A percentile compares a stretch with the other conserved stretches of the same genome.
These are phyloP conservation scores for Apogon hyalosoma DNA, from an alignment of 2,797 vertebrate species.

Conservation along the genomic window DNA sequence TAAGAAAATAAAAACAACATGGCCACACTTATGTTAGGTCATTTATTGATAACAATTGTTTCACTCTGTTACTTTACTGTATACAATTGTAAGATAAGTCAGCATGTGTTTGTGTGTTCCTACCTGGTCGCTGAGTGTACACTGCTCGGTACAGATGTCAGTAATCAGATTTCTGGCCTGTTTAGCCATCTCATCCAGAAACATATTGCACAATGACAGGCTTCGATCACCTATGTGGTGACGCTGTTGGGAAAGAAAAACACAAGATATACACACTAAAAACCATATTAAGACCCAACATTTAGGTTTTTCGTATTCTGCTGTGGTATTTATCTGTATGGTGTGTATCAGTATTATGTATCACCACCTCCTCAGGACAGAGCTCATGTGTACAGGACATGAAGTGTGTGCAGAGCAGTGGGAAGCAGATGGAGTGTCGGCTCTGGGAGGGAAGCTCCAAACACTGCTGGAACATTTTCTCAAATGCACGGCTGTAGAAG, in stretches of 20 bases:
- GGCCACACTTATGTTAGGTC: no score
- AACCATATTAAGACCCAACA: background rate
- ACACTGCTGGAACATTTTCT: constrained; percentile 99
- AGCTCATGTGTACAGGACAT: constrained; percentile 99
- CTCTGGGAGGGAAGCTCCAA: constrained; percentile 98
- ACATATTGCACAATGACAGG: constrained; percentile 98
- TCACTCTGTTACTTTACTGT: no score
- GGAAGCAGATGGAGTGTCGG: constrained; percentile 97
- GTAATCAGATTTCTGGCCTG: constrained; percentile 98
- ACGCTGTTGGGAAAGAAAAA: constrained; percentile 78
- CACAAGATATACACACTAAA: background rate
- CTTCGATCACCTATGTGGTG: constrained; percentile 99
- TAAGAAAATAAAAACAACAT: no score
- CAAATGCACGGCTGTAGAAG: constrained; percentile 99
- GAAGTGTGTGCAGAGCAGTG: constrained; percentile 97
- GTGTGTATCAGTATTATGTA: background rate
- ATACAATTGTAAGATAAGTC: no score
- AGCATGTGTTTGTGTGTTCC: constrained; percentile 6
- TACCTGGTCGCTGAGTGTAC: constrained; percentile 97
- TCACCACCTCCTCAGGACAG: constrained; percentile 95
- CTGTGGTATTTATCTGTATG: background rate
- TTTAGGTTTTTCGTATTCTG: background rate
- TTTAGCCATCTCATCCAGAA: constrained; percentile 99
- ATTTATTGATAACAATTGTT: no score
- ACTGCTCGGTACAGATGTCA: constrained; percentile 98